Base-by-base conservation (phyloP, 2,113 vertebrate species). In the Leucoraja erinaceus region DNA sequence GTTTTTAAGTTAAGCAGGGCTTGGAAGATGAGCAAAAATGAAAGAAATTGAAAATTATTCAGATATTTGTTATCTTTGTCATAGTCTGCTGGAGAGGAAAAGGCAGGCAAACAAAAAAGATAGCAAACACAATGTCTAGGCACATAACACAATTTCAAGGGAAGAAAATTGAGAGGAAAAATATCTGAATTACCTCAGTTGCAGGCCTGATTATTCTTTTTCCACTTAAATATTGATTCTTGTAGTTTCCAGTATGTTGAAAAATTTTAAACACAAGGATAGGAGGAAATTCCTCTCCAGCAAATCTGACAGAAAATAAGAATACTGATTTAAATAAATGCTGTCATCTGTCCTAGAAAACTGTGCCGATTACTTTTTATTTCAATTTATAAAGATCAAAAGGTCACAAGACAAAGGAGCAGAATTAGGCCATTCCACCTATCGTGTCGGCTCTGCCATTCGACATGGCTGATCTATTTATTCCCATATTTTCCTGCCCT, bases 251-350 rank as follows among this genome's bases (percentile, higher is more conserved):
- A 0, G 93, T 91, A 31, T 93, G 94, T 59, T 94, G 93, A 93
- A 96, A 96, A 93, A 96, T 96, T 94, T 97, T 96, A 93, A 96
- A 96, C 12, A 96, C 94, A 18, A 95, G 86, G 22, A 93, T 94
- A 94, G 96, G 96, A 72, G 96, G 96, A 93, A 97, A 96, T 28
- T 86, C 94, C 93, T 94, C 94, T 1, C 95, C 96, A 93, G 94
- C 94, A 94, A 96, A 96, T 94, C 95, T 95, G 93, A 94, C 94
- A 94, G 74, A 94, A 93, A 93, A 93, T 95, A 81, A 12, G 6
- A 75, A 54, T 93, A 78, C 93, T 93, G 92, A 93, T 86, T 93
- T 66, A 93, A 38, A 68, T 93, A 91, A 47, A 74, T 76, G 56
- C 3, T 33, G 47, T 59, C 22, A 33, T 22, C 28, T 14, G 56